A percentile compares a stretch with the other conserved stretches of the same genome.
Conservation (phyloP, 2,797 vertebrate genomes). For the Aphelocoma californica region DNA sequence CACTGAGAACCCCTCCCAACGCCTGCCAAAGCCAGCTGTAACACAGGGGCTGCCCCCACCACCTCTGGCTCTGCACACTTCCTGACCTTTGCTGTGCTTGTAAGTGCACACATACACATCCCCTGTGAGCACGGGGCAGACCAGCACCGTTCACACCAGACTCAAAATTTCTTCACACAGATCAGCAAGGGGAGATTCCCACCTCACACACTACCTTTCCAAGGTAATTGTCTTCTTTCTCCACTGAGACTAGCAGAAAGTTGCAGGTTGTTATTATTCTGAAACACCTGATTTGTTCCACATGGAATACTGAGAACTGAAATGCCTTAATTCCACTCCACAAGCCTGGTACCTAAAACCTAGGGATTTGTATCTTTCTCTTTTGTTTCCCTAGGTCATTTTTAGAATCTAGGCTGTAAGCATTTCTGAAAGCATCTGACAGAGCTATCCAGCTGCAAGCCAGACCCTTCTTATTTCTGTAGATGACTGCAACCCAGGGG, state of each 20-base stretch:
- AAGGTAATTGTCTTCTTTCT: neutral
- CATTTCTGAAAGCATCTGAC: neutral
- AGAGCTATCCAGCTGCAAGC: neutral
- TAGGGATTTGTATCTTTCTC: neutral
- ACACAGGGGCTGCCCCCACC: neutral
- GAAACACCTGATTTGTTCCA: neutral
- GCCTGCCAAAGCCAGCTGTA: neutral
- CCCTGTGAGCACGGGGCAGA: neutral
- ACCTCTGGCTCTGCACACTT: neutral
- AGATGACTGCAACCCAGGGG: neutral
- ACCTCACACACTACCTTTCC: neutral
- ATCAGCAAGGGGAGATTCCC: neutral
- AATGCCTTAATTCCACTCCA: neutral
- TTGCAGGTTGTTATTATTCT: neutral
- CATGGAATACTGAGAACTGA: neutral
- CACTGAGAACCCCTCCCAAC: neutral
- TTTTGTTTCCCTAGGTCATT: neutral
- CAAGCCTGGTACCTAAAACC: neutral
- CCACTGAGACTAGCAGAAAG: neutral
- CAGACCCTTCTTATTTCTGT: neutral
- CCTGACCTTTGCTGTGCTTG: neutral
- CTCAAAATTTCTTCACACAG: neutral
- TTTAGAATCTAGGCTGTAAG: neutral
- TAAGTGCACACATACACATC: accelerated
- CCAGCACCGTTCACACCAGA: neutral